phyloP scores from a whole-genome alignment of 2,888 invertebrate genomes.

The Hirudinaria manillensis region DNA sequence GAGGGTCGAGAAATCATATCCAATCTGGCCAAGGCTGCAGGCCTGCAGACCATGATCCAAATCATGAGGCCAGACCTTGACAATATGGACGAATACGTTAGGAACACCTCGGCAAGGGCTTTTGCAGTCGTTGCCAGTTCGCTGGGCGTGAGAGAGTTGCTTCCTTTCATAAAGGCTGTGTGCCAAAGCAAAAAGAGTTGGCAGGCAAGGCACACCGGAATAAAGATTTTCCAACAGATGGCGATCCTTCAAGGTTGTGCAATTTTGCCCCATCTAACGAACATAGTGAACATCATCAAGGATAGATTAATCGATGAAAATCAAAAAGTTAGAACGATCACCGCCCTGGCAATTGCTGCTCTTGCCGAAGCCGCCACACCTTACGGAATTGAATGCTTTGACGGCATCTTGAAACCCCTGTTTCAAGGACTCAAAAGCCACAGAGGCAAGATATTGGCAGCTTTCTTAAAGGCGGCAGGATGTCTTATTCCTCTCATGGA shows the following conservation, averaged over 20 bases:
- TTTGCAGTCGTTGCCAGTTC: slow-evolving; percentile 99
- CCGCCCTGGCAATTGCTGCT: slow-evolving; percentile 93
- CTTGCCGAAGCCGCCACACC: slow-evolving; percentile 99
- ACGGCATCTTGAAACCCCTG: slow-evolving; percentile 93
- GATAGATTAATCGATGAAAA: slow-evolving; percentile 95
- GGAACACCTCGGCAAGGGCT: slow-evolving; percentile 96
- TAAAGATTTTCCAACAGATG: slow-evolving; percentile 99
- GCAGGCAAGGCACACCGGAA: slow-evolving; percentile 80
- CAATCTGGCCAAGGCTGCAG: slow-evolving; percentile 96
- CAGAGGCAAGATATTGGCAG: slow-evolving; percentile 59
- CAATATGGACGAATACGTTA: slow-evolving; percentile 97
- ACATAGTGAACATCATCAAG: slow-evolving; percentile 96
- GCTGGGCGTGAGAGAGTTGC: slow-evolving; percentile 87
- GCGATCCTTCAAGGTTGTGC: slow-evolving; percentile 99
- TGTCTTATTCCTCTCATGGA: slow-evolving; percentile 99
- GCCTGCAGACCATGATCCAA: slow-evolving; percentile 98
- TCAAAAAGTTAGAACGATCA: slow-evolving; percentile 97
- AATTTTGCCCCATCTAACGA: slow-evolving; percentile 92
- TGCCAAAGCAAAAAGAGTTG: slow-evolving; percentile 98
- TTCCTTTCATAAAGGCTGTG: slow-evolving; percentile 93
- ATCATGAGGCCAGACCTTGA: slow-evolving; percentile 99
- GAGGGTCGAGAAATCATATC: slow-evolving; percentile 98
- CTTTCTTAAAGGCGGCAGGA: slow-evolving; percentile 71
- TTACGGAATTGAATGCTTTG: slow-evolving; percentile 98
- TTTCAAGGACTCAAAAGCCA: slow-evolving; percentile 95